phyloP scores from a whole-genome alignment of 2,888 invertebrate species.

The Nephrotoma flavescens region DNA sequence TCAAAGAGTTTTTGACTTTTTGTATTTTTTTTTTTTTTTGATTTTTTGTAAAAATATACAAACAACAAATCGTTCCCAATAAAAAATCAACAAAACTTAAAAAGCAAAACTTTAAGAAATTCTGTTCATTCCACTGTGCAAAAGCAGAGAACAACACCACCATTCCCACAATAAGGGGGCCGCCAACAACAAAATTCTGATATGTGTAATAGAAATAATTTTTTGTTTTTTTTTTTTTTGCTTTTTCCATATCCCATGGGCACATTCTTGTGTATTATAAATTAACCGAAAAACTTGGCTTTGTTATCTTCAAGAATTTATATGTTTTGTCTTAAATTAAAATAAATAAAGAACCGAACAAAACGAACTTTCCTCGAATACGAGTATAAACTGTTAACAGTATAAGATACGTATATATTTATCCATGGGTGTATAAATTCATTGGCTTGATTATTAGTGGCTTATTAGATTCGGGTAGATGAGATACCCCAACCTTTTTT shows the following conservation, averaged over 20 bases:
- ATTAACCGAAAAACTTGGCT: background rate
- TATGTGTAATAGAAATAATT: background rate
- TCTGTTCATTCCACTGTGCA: background rate
- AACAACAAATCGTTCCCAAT: background rate
- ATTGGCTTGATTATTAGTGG: too few species aligned
- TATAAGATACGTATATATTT: background rate
- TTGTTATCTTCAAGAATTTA: background rate
- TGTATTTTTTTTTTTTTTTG: background rate
- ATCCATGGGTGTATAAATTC: too few species aligned
- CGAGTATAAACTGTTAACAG: background rate
- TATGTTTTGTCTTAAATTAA: background rate
- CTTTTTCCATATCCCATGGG: background rate
- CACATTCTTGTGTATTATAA: background rate
- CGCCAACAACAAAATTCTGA: background rate
- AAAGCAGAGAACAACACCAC: background rate
- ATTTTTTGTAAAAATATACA: background rate
- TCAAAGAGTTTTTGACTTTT: background rate
- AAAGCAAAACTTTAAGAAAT: background rate
- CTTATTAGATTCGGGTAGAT: too few species aligned
- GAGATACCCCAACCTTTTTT: too few species aligned
- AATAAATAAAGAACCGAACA: background rate
- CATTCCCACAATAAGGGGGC: background rate
- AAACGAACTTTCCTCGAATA: background rate
- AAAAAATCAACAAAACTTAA: background rate
- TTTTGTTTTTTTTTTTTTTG: background rate